Evolutionary conservation across 2,888 invertebrate genomes (phyloP), one percentile per base, ranked within the genome.

Genomic region (Ommatoiulus sabulosus): DNA sequence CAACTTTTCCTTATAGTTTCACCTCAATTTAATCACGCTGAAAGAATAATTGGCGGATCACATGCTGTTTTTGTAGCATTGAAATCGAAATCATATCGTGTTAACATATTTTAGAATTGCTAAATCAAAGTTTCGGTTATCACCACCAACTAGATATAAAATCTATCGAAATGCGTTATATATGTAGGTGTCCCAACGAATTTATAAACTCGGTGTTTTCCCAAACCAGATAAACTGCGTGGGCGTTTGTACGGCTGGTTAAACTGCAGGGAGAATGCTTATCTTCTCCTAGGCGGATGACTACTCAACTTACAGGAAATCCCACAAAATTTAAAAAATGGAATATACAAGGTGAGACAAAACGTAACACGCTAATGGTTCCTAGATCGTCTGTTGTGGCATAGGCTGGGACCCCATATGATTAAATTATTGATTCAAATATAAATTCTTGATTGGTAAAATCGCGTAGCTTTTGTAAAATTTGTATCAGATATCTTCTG

Each of bases 21-120:
- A 80, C 80, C 80, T 80, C 80, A 43, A 80, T 80, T 80, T 35
- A 35, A 80, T 80, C 12, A 12, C 24, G 35, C 80, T 43, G 35
- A 35, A 4, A 35, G 80, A 80, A 80, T 80, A 80, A 80, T 80
- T 80, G 80, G 80, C 80, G 35, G 80, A 80, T 80, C 80, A 12
- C 80, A 80, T 80, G 80, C 80, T 80, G 80, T 15, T 15, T 80
- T 80, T 80, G 80, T 80, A 80, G 80, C 80, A 80, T 80, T 80
- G 80, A 80, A 80, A 80, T 80, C 80, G 80, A 80, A 80, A 80
- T 80, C 80, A 15, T 80, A 80, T 80, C 80, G 15, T 80, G 80
- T 80, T 80, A 80, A 80, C 80, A 80, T 80, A 80, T 80, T 80
- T 80, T 80, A 15, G 80, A 80, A 80, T 80, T 80, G 80, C 80